A percentile compares a stretch with the other conserved stretches of the same genome.
Evolutionary conservation across 2,888 invertebrate genomes (phyloP).

Genomic region (Pegoplata infirma): DNA sequence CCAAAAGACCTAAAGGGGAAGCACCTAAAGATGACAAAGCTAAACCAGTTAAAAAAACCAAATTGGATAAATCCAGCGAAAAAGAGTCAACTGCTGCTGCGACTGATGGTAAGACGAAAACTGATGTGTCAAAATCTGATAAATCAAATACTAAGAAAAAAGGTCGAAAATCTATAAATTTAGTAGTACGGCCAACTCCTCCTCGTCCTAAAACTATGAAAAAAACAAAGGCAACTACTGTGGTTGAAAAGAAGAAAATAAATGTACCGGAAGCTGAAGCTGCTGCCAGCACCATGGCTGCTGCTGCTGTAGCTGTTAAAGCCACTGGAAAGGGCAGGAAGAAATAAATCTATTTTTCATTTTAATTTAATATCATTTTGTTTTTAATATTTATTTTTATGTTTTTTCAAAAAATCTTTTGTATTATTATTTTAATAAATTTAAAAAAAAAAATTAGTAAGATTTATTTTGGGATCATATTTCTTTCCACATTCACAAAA

Average conservation of each 20-base stretch:
- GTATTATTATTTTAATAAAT: too few relatives aligned
- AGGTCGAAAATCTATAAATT: constrained; percentile 25
- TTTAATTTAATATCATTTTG: too few relatives aligned
- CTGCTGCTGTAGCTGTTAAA: constrained; percentile 1
- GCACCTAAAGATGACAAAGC: not conserved
- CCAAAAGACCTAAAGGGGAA: constrained; percentile 11
- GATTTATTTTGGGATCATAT: too few relatives aligned
- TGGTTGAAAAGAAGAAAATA: not conserved
- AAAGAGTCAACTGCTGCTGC: not conserved
- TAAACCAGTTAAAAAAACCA: constrained; percentile 17
- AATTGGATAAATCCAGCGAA: not conserved
- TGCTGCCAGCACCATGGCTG: not conserved
- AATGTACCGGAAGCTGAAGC: not conserved
- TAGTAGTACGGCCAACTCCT: constrained; percentile 16
- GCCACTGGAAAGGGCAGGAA: constrained; percentile 15
- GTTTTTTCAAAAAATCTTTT: too few relatives aligned
- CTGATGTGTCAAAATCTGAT: constrained; percentile 31
- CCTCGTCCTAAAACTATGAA: constrained; percentile 18
- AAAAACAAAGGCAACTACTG: not conserved
- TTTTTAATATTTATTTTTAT: too few relatives aligned
- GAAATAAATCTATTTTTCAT: too few relatives aligned
- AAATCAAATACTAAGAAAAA: too few relatives aligned
- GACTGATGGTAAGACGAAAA: not conserved
- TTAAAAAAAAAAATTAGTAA: too few relatives aligned
- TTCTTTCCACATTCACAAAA: too few relatives aligned